A percentile compares a stretch with the other conserved stretches of the same genome.
Evolutionary conservation across 1,140 invertebrate species (phyloP).

Genomic region (Dreissena rostriformis): DNA sequence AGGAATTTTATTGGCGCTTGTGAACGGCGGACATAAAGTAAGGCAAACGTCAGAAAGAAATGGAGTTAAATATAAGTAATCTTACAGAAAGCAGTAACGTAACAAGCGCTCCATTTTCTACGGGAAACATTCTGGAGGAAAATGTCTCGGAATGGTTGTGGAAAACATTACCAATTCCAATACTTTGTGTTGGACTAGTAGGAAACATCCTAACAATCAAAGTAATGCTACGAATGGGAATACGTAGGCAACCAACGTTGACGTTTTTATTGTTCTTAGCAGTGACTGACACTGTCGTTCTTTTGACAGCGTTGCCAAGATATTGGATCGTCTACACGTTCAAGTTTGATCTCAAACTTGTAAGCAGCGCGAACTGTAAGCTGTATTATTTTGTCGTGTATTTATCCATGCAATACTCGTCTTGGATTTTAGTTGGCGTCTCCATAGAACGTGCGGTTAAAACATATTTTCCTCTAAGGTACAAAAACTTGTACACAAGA

Average conservation of each 20-base stretch:
- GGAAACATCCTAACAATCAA: constrained; percentile 61
- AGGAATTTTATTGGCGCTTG: no score
- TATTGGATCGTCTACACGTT: constrained; percentile 64
- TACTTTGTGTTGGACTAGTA: constrained; percentile 57
- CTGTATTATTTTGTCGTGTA: constrained; percentile 70
- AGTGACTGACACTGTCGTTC: constrained; percentile 61
- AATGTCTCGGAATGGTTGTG: constrained; percentile 50
- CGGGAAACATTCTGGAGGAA: neutral
- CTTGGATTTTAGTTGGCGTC: constrained; percentile 74
- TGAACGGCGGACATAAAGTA: no score
- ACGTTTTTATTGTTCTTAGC: constrained; percentile 61
- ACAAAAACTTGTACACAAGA: constrained; percentile 56
- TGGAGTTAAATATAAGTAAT: no score
- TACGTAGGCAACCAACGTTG: constrained; percentile 41
- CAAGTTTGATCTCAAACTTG: constrained; percentile 60
- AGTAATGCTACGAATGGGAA: constrained; percentile 44
- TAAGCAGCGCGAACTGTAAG: constrained; percentile 62
- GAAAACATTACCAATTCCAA: constrained; percentile 52
- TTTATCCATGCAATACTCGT: constrained; percentile 67
- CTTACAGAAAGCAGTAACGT: no score
- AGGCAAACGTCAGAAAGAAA: no score
- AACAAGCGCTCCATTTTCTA: no score
- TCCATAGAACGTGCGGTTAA: constrained; percentile 67
- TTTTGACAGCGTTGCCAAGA: constrained; percentile 61
- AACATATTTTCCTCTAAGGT: constrained; percentile 63